These are phyloP conservation scores for Tinamus major DNA, from an alignment of 2,797 vertebrate genomes.

Conservation along the genomic window DNA sequence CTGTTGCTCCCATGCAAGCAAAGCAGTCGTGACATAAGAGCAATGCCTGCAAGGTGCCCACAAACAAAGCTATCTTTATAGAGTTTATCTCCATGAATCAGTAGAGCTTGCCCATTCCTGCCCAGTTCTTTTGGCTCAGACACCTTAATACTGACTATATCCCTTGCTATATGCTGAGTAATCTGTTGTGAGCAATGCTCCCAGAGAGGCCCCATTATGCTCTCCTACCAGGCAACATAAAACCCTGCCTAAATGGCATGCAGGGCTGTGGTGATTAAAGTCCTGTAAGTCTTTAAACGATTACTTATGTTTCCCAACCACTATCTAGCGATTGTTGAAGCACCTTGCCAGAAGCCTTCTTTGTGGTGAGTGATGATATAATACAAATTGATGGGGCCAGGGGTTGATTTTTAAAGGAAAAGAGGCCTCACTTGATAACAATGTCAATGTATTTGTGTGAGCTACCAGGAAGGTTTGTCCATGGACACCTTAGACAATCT, in stretches of 20 bases:
- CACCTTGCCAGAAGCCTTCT: slow-evolving; percentile 37
- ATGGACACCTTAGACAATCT: fast-evolving
- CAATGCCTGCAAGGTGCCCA: slow-evolving; percentile 50
- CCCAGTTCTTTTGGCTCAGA: slow-evolving; percentile 70
- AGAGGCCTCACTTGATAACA: neutral
- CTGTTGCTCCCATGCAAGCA: slow-evolving; percentile 48
- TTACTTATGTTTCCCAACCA: slow-evolving; percentile 41
- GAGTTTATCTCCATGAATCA: slow-evolving; percentile 62
- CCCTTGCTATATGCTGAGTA: slow-evolving; percentile 69
- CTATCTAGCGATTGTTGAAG: slow-evolving; percentile 51
- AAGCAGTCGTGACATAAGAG: slow-evolving; percentile 55
- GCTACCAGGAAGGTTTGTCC: neutral
- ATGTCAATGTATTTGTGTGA: neutral
- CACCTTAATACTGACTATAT: slow-evolving; percentile 70
- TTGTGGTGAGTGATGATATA: slow-evolving; percentile 46
- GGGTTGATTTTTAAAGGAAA: slow-evolving; percentile 44
- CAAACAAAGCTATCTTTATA: slow-evolving; percentile 56
- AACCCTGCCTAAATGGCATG: slow-evolving; percentile 39
- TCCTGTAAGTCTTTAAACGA: slow-evolving; percentile 44
- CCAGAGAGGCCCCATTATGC: slow-evolving; percentile 45
- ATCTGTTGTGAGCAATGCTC: slow-evolving; percentile 64
- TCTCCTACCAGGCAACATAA: slow-evolving; percentile 52
- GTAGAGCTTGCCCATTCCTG: slow-evolving; percentile 68
- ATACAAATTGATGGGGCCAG: neutral
- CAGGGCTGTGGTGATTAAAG: slow-evolving; percentile 38